Evolutionary conservation across 2,888 invertebrate genomes (phyloP), one percentile per base, ranked within the genome.

Genomic region (Artemia sinica): DNA sequence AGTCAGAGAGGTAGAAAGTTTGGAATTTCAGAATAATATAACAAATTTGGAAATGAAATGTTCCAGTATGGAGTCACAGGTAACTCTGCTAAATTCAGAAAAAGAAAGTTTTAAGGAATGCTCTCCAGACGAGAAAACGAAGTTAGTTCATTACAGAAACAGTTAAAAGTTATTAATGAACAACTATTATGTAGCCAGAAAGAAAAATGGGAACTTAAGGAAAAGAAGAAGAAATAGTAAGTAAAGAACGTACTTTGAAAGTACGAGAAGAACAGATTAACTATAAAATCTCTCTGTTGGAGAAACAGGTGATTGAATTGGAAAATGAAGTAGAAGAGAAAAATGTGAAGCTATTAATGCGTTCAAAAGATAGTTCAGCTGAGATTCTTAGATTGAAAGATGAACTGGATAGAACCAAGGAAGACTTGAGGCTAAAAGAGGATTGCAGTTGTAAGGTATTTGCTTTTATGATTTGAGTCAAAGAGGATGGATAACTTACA

Each of bases 61-160:
- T 18, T 18, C 14, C 28, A 28, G 28, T 58, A 18, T 58, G 28
- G 63, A 58, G 14, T 58, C 63, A n/a, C n/a, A 28, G 12, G 14
- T 58, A 58, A 28, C 63, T 10, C 63, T 18, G 63, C 63, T 58
- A 2, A 18, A n/a, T 58, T 28, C 8, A 58, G 63, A 58, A 58
- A 58, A 58, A 28, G 63, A 58, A 58, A 58, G 63, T 28, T 58
- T 58, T 58, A n/a, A 28, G 63, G 63, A 58, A 58, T 28, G 28
- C 63, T 58, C 14, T 18, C 63, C 10, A 58, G 28, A 58, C n/a
- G 28, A 10, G 14, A 58, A 58, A 28, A 10, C 28, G 63, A 58
- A 10, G 14, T 58, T 8, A 18, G 14, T 28, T 18, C 28, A 28
- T 58, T 58, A 58, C n/a, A n/a, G 28, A 58, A 28, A 9, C 63